Base-by-base conservation (phyloP, 2,888 invertebrate genomes). In the Zonitis immaculata region DNA sequence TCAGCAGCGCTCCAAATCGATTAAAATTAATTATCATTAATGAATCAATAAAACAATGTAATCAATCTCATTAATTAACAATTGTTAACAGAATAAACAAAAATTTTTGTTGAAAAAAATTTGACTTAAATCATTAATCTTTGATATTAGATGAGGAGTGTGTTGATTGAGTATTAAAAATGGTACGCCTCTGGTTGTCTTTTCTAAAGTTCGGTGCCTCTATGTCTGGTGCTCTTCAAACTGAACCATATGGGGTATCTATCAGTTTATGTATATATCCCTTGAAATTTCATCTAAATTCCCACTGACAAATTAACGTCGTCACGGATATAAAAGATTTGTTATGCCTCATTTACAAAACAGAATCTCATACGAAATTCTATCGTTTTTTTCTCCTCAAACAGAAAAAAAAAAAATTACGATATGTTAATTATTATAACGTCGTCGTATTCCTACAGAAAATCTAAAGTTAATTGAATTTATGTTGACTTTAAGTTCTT, bases 401-500 rank as follows among this genome's bases (percentile, higher is more conserved):
- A 22, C 22, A 22, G 22, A 22, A 4, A 5, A 22, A 22, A 4
- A 22, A 22, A 5, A 22, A n/a, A n/a, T n/a, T n/a, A n/a, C n/a
- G n/a, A 5, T 22, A 22, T 22, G 22, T 3, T 22, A 22, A 22
- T 22, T 22, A 22, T 22, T 3, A 5, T 22, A 22, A 22, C n/a
- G 22, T 22, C n/a, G n/a, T 22, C 22, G 22, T 5, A 5, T 22
- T 22, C 5, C 22, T 5, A 22, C 26, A 6, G 6, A 4, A 26
- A 26, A 6, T 1, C 26, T 26, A 4, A 49, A 39, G 46, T 54
- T 55, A 49, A 51, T 51, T 55, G 43, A 55, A 51, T 51, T 45
- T 32, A 11, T 55, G 55, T 55, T 55, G 51, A 55, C 55, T 55
- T 55, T 55, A 44, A 51, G 39, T 51, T 55, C 48, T 46, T 51